Base-by-base conservation (phyloP, 1,140 invertebrate genomes). In the Neelides sp. region DNA sequence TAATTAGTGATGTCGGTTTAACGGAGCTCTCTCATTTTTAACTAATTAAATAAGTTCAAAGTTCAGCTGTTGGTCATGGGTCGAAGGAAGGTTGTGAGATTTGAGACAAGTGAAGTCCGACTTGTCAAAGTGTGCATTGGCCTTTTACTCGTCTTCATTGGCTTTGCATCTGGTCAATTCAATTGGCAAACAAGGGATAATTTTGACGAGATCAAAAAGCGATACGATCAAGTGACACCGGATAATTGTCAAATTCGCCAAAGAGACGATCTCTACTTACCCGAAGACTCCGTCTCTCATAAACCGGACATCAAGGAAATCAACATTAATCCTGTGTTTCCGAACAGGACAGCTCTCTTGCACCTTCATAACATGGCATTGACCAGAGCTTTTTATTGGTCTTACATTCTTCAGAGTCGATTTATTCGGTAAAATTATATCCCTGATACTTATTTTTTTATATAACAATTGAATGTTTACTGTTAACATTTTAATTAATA, bases 341-440 rank as follows among this genome's bases (percentile, higher is more conserved):
- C 90, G 0, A 97, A 98, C 69, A 76, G 94, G 56, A 95, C 92
- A 0, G 84, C 83, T 12, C 66, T 98, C 50, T 68, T 96, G 13
- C 90, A 96, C 71, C 70, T 96, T 47, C 92, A 97, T 66, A 97
- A 96, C 66, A 85, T 96, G 78, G 94, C 91, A 13, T 69, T 96
- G 61, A 93, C 82, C 64, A 71, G 92, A 57, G 86, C 89, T 0
- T 96, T 94, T 67, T 97, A 89, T 66, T 96, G 86, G 81, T 92
- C 87, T 67, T 93, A 93, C 59, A 91, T 96, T 37, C 73, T 95
- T 0, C 92, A 97, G 66, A 85, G 86, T 1, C 71, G 85, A 55
- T 91, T 89, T 58, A 90, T 90, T 55, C 69, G 86, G 35, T 86
- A 86, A 1, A 84, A 84, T 13, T 87, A 50, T 40, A 52, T n/a